Evolutionary conservation across 2,888 invertebrate species (phyloP), one percentile per base, ranked within the genome.

Genomic region (Thelaira solivaga): DNA sequence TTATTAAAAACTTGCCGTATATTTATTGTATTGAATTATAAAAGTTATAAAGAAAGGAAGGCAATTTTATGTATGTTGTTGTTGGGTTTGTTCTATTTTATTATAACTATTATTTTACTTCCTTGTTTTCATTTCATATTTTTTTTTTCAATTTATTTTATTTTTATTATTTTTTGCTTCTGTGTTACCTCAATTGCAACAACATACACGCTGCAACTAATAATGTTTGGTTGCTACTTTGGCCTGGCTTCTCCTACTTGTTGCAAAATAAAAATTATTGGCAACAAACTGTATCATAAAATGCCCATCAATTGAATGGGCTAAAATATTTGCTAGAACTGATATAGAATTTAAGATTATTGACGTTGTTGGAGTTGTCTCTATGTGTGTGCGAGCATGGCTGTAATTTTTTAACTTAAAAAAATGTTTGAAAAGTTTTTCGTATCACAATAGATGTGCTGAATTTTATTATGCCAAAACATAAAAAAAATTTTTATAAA

Each of bases 41-140:
- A 64, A 62, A 64, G 64, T 59, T 59, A 69, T 59, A 69, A 69
- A 61, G 67, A 74, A 74, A 74, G 61, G 67, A 53, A n/a, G n/a
- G n/a, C n/a, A n/a, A 64, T 53, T 55, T 55, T 11, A 34, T 36
- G 11, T 49, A 47, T 29, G 24, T 39, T 64, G 45, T 34, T 55
- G 61, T 71, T 31, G 65, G 22, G 11, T 45, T 55, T 67, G 67
- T 67, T 57, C 62, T 62, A 72, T 72, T 55, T 62, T 72, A 64
- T 72, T 72, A 64, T 62, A 62, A 62, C 71, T 53, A 62, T 53
- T 45, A 62, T 62, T 72, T 61, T 53, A 62, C 71, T 71, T 71
- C 71, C 71, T 71, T 71, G 62, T 72, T 72, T 72, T 26, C 29
- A 43, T 26, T 59, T 5, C 8, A 16, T 4, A 4, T 13, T 55